Evolutionary conservation across 1,140 invertebrate species (phyloP), one percentile per base, ranked within the genome.

Genomic region (Drosophila punjabiensis): DNA sequence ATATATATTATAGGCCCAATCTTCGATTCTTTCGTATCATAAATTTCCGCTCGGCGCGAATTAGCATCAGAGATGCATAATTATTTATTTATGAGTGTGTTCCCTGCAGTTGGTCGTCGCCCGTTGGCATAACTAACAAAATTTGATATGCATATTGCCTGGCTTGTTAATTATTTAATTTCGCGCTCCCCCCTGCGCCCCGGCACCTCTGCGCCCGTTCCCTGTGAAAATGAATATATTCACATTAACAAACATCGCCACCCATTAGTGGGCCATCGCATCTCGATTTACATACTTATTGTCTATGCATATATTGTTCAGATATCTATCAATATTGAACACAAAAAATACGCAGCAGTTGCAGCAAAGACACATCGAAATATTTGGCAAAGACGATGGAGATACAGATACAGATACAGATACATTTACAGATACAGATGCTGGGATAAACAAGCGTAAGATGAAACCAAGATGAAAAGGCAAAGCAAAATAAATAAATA

Each of bases 111-210:
- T 55, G 30, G 10, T 18, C 10, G 10, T 18, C 10, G 52, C 30
- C 30, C 33, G 71, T 53, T 75, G 71, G 69, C 71, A 75, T 75
- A 75, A 74, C 69, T 45, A 61, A 43, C 70, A 28, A 20, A 53
- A 74, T 74, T 74, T 20, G 71, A 74, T 74, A 74, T 74, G 71
- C 71, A 74, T 74, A 74, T 74, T 75, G 45, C 56, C 47, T 74
- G 56, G 45, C 71, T 75, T 39, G 71, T 75, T 74, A 74, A 74
- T 74, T 74, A 74, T 74, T 74, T 75, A 62, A 75, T 74, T 75
- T 74, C 70, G 47, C 70, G 55, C 70, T 59, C 24, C 35, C n/a
- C 35, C 28, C 37, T 24, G 4, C n/a, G n/a, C n/a, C n/a, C n/a
- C n/a, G n/a, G n/a, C n/a, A n/a, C n/a, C n/a, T n/a, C n/a, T n/a